Base-by-base conservation (phyloP, 2,888 invertebrate genomes). In the Trachelus iudaicus region DNA sequence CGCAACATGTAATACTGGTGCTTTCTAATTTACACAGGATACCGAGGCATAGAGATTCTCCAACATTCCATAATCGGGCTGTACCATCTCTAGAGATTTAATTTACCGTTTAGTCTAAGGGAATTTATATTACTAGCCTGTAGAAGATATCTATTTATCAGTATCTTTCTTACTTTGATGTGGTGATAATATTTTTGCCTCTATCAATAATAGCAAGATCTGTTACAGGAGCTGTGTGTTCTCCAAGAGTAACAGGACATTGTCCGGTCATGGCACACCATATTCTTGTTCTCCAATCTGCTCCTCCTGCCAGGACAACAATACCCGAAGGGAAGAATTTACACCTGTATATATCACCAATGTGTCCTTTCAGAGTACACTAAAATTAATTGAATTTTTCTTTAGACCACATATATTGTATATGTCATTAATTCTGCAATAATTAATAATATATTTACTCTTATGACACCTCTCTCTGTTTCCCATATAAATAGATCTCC, bases 261-360 rank as follows among this genome's bases (percentile, higher is more conserved):
- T 93, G 90, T 34, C 95, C 96, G 37, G 93, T 93, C 84, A 95
- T 94, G 0, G 94, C 94, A 76, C 94, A 95, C 95, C 95, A 96
- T 79, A 96, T 93, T 88, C 94, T 94, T 69, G 95, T 91, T 69
- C 93, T 93, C 85, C 95, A 94, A 91, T 96, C 96, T 68, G 95
- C 94, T 13, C 95, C 95, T 34, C 94, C 94, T 73, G 94, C 94
- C 76, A 96, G 88, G 0, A 95, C 91, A 2, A 96, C 95, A 77
- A 94, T 88, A 1, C 95, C 95, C 30, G 95, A 96, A 37, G 96
- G 96, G 85, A 96, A 96, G 88, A 95, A 95, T 77, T 92, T 92
- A 87, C 95, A 94, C 80, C 93, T 93, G 90, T 95, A 95, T 9
- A 95, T 93, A 81, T 96, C 95, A 75, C 94, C 94, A 35, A 93